These are phyloP conservation scores for Borostomias antarcticus DNA, from an alignment of 2,797 vertebrate species.

Conservation along the genomic window DNA sequence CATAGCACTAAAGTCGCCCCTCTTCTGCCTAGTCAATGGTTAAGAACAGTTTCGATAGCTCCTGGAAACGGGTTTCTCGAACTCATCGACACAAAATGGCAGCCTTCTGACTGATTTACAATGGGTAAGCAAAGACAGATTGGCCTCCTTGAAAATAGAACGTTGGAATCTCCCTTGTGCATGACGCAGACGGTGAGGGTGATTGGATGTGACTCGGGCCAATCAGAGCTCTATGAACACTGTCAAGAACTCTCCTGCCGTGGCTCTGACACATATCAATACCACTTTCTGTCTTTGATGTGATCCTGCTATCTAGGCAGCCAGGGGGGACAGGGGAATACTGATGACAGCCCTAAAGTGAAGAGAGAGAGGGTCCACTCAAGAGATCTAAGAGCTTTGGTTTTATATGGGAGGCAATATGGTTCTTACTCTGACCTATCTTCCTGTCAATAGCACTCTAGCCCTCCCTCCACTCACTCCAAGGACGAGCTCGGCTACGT, in stretches of 20 bases:
- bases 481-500: conserved; percentile 37
- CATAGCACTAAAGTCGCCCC: neutral
- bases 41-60: conserved; percentile 22
- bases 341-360: conserved; percentile 31
- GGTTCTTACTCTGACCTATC: conserved; percentile 8
- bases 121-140: conserved; percentile 7
- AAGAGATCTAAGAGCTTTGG: conserved; percentile 57
- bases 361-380: conserved; percentile 49
- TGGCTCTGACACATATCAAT: conserved; percentile 60
- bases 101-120: neutral
- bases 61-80: conserved; percentile 2
- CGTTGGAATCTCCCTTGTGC: conserved; percentile 34
- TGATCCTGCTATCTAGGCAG: conserved; percentile 38
- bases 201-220: conserved; percentile 52
- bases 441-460: conserved; percentile 59
- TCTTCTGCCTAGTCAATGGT: neutral
- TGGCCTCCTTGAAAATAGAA: conserved; percentile 51
- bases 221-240: conserved; percentile 44
- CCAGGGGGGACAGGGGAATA: conserved; percentile 54
- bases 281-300: conserved; percentile 47
- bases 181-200: conserved; percentile 53
- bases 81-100: conserved; percentile 19
- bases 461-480: conserved; percentile 49
- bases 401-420: conserved; percentile 45
- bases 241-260: conserved; percentile 57